Evolutionary conservation across 2,888 invertebrate genomes (phyloP), one percentile per base, ranked within the genome.

Genomic region (Apamea anceps): DNA sequence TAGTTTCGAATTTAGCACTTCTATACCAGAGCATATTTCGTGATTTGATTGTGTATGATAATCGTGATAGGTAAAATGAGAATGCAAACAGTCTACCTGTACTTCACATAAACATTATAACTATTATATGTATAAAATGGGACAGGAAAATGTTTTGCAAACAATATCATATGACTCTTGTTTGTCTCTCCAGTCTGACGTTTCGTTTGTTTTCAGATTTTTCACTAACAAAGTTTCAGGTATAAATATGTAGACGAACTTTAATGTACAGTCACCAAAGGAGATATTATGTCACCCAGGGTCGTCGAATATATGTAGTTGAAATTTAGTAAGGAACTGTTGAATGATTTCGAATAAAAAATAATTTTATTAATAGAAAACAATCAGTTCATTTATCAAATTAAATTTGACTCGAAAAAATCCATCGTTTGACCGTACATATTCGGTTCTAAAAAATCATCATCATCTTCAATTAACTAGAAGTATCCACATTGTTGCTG

Each of bases 121-220:
- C 25, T 57, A 4, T 57, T 25, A 25, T 57, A 73, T 63, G 28
- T 57, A 68, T 32, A 62, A 51, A 28, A 71, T 54, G 15, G 51
- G 10, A 78, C 85, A 85, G 74, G 78, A 78, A 85, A 82, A 78
- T 72, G 74, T 75, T 78, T 71, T 18, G 32, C 28, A 84, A 85
- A 85, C 62, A 77, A 57, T 54, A 80, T 71, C 73, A 63, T 25
- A 70, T 73, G 60, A 77, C 67, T 80, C 32, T 18, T 77, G 72
- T 66, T 77, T 81, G 32, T 65, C 21, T 72, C 60, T 85, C 32
- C 32, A 51, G 21, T 62, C 51, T 65, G 21, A 54, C 32, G 65
- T 76, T 32, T 68, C 18, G 21, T 72, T 65, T 76, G 72, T 76
- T 80, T 72, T 63, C 32, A 63, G 28, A 51, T 28, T 85, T 75